Evolutionary conservation across 2,888 invertebrate genomes (phyloP).

Genomic region (Beris chalybata): DNA sequence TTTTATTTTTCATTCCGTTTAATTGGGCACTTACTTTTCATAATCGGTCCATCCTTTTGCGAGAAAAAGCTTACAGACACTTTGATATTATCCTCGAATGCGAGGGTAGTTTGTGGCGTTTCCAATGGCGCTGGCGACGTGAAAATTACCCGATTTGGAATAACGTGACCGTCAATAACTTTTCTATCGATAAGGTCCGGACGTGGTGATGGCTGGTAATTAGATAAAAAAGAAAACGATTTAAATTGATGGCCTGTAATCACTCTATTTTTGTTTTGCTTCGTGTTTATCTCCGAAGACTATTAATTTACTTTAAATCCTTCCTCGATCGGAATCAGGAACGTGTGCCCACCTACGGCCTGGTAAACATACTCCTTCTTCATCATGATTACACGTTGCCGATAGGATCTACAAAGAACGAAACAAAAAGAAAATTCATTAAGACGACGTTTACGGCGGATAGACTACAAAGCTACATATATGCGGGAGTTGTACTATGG

Average conservation of each 20-base stretch:
- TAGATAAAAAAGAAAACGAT: constrained; percentile 14
- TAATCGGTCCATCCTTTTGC: constrained; percentile 66
- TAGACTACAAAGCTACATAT: neutral
- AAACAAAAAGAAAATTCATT: constrained; percentile 27
- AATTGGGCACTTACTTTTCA: constrained; percentile 62
- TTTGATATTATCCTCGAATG: constrained; percentile 80
- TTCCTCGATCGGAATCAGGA: constrained; percentile 88
- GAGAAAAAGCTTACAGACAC: constrained; percentile 80
- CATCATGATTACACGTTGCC: constrained; percentile 72
- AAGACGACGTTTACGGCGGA: constrained; percentile 7
- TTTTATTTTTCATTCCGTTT: too few relatives aligned
- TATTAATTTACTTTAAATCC: constrained; percentile 73
- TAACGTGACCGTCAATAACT: constrained; percentile 88
- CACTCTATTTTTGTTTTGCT: constrained; percentile 8
- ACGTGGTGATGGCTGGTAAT: constrained; percentile 64
- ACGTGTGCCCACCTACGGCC: constrained; percentile 79
- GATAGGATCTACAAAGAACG: constrained; percentile 65
- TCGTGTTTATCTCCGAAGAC: neutral
- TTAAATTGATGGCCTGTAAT: constrained; percentile 12
- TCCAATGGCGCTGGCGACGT: constrained; percentile 77
- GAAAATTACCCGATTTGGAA: constrained; percentile 84
- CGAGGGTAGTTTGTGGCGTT: constrained; percentile 75
- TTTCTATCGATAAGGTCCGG: constrained; percentile 78
- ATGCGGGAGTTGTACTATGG: neutral
- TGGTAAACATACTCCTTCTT: constrained; percentile 76